Evolutionary conservation across 1,140 invertebrate species (phyloP), one percentile per base, ranked within the genome.

Genomic region (Cydia fagiglandana): DNA sequence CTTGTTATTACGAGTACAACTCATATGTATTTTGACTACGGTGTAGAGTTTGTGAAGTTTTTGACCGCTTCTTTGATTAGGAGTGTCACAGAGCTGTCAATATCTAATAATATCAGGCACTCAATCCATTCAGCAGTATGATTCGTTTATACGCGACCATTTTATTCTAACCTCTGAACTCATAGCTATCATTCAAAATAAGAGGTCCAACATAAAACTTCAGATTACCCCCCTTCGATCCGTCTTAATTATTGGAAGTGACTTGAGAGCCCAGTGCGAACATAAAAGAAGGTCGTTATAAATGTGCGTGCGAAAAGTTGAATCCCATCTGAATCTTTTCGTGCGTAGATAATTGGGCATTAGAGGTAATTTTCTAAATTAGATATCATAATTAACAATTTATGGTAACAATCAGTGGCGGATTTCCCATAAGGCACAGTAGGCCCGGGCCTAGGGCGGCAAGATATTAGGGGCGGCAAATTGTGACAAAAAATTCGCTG

Each of bases 241-340:
- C 45, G 15, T 53, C 50, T 5, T 53, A 15, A n/a, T 53, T n/a
- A 53, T 53, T 53, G 50, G 50, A n/a, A 53, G 15, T 53, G 50
- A 53, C 50, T 53, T 53, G 50, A 53, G 50, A n/a, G 50, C 13
- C 50, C 50, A 17, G 15, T 53, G 15, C 50, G 50, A n/a, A n/a
- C 50, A 53, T n/a, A 53, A 53, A 53, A 17, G 50, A n/a, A 13
- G 6, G 15, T 17, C 6, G 50, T 53, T 53, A n/a, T 50, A 50
- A 41, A 41, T 41, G 38, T n/a, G 15, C n/a, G n/a, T 53, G n/a
- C 50, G n/a, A 53, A 53, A 53, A 53, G 50, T 53, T 53, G 6
- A 17, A 50, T 50, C n/a, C 50, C 50, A 53, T n/a, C 50, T 53
- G 50, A 53, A 53, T 53, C 50, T 53, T 53, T 53, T 53, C 50